Conservation (phyloP, 2,888 invertebrate species). For the Spisula solida region DNA sequence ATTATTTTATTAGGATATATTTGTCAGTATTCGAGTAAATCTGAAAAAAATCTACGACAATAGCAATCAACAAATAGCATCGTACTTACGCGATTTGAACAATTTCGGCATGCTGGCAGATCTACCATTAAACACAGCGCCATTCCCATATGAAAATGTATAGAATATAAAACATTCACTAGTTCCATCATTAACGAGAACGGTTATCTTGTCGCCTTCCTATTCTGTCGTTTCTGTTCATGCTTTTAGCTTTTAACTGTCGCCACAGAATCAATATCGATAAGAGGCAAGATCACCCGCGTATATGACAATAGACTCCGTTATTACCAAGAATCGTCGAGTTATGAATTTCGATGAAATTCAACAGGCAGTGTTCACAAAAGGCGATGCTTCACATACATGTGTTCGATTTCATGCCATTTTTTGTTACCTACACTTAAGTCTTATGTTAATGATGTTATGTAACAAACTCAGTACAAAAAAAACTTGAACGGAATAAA, state of each 20-base stretch:
- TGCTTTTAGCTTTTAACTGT: slow-evolving; percentile 38
- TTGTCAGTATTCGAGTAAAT: too few species aligned
- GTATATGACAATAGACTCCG: background rate
- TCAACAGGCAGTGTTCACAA: too few species aligned
- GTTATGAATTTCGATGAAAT: too few species aligned
- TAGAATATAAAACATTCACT: background rate
- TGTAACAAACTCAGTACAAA: too few species aligned
- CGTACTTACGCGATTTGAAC: slow-evolving; percentile 43
- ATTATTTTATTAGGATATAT: too few species aligned
- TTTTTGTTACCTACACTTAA: too few species aligned
- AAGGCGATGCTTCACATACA: too few species aligned
- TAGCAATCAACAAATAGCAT: background rate
- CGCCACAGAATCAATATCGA: slow-evolving; percentile 16
- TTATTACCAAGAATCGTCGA: background rate
- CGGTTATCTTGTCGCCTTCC: slow-evolving; percentile 24
- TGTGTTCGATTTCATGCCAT: too few species aligned
- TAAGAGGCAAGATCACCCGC: slow-evolving; percentile 28
- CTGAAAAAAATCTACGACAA: too few species aligned
- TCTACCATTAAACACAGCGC: slow-evolving; percentile 4
- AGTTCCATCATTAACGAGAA: slow-evolving; percentile 15
- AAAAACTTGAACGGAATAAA: too few species aligned
- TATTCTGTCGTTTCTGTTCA: slow-evolving; percentile 32
- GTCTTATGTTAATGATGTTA: too few species aligned
- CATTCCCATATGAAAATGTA: background rate
- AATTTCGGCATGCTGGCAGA: slow-evolving; percentile 29